Evolutionary conservation across 2,888 invertebrate species (phyloP), one percentile per base, ranked within the genome.

Genomic region (Diarsia rubi): DNA sequence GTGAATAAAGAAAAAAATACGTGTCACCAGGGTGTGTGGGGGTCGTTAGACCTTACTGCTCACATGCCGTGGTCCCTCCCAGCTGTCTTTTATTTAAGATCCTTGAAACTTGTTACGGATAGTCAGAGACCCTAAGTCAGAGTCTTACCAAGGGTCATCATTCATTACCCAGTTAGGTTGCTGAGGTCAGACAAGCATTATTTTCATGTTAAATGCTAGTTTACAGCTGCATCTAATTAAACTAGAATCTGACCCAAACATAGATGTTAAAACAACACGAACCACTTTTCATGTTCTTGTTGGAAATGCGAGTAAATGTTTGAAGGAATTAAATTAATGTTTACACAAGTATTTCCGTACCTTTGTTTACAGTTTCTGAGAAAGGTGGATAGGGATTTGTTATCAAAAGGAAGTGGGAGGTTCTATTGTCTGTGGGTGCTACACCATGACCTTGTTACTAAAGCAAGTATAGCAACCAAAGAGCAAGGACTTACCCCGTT

Each of bases 311-410:
- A 45, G 19, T 49, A 19, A 57, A 62, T 54, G 24, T 78, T 54
- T 71, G 42, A 66, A 62, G 59, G 64, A 60, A 59, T 45, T 63
- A 44, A 73, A 66, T 69, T 66, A 59, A 67, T 67, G 69, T 72
- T 78, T 60, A 67, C 74, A 37, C 49, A 24, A 37, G 47, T 49
- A 73, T 73, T 73, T 65, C 63, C 69, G 62, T 31, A 42, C n/a
- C 71, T 47, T 60, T 71, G 31, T 27, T 27, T 9, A 37, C 21
- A 47, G 21, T 49, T 70, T 69, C 45, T n/a, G 1, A 19, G 64
- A 31, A 45, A 31, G 63, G 37, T 14, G 37, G 9, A 47, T 42
- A 19, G 71, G 27, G 57, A 3, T 27, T 57, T 70, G 42, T 71
- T 52, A 70, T 12, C 42, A 52, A 70, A 70, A 70, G 52, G 49